Evolutionary conservation across 2,113 vertebrate species (phyloP).

Genomic region (Pungitius pungitius): DNA sequence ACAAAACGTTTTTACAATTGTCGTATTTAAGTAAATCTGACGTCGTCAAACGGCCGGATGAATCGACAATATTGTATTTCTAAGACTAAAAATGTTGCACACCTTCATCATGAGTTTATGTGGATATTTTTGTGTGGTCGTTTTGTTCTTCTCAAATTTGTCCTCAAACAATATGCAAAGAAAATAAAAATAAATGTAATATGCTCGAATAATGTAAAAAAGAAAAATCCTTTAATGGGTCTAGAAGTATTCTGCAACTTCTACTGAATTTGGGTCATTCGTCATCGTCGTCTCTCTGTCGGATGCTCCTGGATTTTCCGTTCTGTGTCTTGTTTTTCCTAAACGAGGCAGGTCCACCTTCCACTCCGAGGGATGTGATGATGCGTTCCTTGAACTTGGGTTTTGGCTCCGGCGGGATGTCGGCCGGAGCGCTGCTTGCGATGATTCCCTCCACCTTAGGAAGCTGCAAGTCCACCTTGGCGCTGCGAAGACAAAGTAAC

Average conservation of each 20-base stretch:
- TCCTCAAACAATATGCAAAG: neutral
- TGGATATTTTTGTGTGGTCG: neutral
- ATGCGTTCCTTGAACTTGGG: slow-evolving; percentile 91
- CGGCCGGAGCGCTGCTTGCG: slow-evolving; percentile 34
- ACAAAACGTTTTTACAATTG: slow-evolving; percentile 15
- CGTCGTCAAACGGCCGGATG: neutral
- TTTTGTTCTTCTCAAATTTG: neutral
- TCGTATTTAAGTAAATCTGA: neutral
- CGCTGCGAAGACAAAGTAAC: slow-evolving; percentile 70
- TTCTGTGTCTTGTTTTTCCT: slow-evolving; percentile 93
- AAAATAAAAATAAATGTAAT: neutral
- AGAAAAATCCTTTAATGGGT: neutral
- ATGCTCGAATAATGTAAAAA: neutral
- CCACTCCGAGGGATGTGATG: slow-evolving; percentile 89
- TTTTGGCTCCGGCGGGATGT: slow-evolving; percentile 78
- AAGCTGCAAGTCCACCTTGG: slow-evolving; percentile 90
- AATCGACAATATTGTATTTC: neutral
- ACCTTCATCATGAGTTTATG: slow-evolving; percentile 1
- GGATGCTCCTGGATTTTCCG: slow-evolving; percentile 89
- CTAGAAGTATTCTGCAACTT: slow-evolving; percentile 20
- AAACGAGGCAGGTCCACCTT: slow-evolving; percentile 83
- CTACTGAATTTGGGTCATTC: slow-evolving; percentile 73
- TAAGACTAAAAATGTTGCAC: neutral
- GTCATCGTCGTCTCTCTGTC: slow-evolving; percentile 85
- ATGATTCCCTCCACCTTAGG: slow-evolving; percentile 80